These are phyloP conservation scores for Psittacula cyanocephala DNA, from an alignment of 2,113 vertebrate genomes.

Conservation along the genomic window DNA sequence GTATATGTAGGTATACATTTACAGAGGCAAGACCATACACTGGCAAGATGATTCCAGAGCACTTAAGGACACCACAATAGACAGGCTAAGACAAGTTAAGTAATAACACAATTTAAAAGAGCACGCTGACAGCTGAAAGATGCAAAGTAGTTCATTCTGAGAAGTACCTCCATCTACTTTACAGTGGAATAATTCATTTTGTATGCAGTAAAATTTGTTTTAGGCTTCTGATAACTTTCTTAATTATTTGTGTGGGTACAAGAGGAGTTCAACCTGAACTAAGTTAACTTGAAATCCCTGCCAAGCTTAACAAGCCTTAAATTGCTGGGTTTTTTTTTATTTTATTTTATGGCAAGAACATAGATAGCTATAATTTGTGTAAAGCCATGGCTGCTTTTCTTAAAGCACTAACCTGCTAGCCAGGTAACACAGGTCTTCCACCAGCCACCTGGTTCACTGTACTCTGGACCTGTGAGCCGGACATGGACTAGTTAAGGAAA, in stretches of 20 bases:
- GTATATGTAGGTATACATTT: neutral
- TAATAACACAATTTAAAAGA: neutral
- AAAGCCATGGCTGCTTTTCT: neutral
- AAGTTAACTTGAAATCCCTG: neutral
- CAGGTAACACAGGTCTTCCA: neutral
- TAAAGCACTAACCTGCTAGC: neutral
- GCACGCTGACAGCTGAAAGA: slow-evolving; percentile 24
- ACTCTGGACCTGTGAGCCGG: neutral
- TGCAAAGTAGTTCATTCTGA: slow-evolving; percentile 48
- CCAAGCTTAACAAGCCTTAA: slow-evolving; percentile 8
- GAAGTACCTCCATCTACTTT: neutral
- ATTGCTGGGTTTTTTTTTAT: neutral
- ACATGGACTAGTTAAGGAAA: neutral
- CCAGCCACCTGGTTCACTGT: neutral
- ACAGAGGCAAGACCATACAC: neutral
- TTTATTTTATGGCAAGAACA: neutral
- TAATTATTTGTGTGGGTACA: slow-evolving; percentile 15
- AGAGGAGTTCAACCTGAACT: neutral
- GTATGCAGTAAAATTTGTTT: slow-evolving; percentile 34
- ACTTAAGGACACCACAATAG: slow-evolving; percentile 41
- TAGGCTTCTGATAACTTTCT: neutral
- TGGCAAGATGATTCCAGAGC: neutral
- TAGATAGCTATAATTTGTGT: neutral
- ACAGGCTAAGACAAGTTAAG: slow-evolving; percentile 30
- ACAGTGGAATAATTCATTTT: slow-evolving; percentile 19